Conservation (phyloP, 2,113 vertebrate genomes). For the Leuciscus idus region DNA sequence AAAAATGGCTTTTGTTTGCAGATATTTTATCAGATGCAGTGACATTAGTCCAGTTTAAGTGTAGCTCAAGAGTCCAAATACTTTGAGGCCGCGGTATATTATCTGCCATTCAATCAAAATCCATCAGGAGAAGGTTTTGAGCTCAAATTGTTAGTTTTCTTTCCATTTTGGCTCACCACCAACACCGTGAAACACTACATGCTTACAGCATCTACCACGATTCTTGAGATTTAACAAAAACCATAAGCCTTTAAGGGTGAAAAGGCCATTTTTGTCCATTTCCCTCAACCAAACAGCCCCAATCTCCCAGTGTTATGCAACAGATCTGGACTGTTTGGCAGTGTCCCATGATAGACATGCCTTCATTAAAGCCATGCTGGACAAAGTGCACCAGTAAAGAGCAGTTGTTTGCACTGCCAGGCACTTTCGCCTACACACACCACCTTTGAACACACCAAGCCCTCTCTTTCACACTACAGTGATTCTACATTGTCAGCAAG, state of each 20-base stretch:
- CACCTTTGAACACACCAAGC: conserved; percentile 65
- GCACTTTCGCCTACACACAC: conserved; percentile 66
- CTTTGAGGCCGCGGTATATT: background rate
- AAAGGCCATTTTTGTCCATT: background rate
- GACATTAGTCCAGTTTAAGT: background rate
- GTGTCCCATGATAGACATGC: conserved; percentile 52
- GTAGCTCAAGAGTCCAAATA: background rate
- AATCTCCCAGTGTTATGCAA: conserved; percentile 58
- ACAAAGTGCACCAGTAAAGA: conserved; percentile 57
- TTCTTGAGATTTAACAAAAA: background rate
- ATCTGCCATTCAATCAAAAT: background rate
- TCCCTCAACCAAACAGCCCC: background rate
- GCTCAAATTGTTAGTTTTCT: background rate
- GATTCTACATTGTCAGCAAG: background rate
- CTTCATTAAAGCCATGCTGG: conserved; percentile 56
- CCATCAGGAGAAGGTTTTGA: background rate
- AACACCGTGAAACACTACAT: background rate
- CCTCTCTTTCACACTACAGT: conserved; percentile 33
- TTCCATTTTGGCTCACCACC: background rate
- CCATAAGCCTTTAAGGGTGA: conserved; percentile 15
- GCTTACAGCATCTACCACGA: background rate
- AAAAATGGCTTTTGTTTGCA: background rate
- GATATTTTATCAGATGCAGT: background rate
- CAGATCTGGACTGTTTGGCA: conserved; percentile 58
- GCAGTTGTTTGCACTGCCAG: conserved; percentile 48